Evolutionary conservation across 2,888 invertebrate genomes (phyloP).

Genomic region (Onthophagus sagittarius): DNA sequence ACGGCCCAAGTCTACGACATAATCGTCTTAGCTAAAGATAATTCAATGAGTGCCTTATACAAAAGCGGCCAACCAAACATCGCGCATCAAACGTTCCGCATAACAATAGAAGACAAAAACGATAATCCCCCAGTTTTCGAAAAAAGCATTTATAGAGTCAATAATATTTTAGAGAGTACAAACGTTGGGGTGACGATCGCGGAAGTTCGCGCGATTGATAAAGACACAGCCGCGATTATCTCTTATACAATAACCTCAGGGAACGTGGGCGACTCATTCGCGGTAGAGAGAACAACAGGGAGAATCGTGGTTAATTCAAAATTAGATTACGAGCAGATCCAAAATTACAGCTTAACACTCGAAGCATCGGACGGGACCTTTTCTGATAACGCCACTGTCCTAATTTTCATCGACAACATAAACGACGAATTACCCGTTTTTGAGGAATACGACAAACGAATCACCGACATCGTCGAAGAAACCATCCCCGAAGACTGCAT

Average conservation of each 20-base stretch:
- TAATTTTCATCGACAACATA: conserved; percentile 81
- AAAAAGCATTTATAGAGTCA: conserved; percentile 68
- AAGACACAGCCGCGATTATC: conserved; percentile 83
- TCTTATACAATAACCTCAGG: conserved; percentile 85
- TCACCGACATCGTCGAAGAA: conserved; percentile 70
- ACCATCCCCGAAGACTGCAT: conserved; percentile 65
- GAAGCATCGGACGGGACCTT: conserved; percentile 80
- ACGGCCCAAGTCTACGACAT: conserved; percentile 79
- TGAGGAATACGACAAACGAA: conserved; percentile 62
- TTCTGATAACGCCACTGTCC: conserved; percentile 78
- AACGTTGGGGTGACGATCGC: conserved; percentile 80
- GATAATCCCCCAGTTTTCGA: conserved; percentile 91
- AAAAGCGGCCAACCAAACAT: conserved; percentile 66
- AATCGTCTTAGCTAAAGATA: conserved; percentile 86
- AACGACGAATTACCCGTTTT: conserved; percentile 93
- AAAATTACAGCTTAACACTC: conserved; percentile 80
- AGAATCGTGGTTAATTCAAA: conserved; percentile 75
- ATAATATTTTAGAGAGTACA: conserved; percentile 76
- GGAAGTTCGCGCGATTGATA: conserved; percentile 83
- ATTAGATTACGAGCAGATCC: conserved; percentile 80
- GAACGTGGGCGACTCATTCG: conserved; percentile 81
- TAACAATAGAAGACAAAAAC: conserved; percentile 93
- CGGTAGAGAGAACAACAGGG: conserved; percentile 80
- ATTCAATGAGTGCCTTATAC: conserved; percentile 75
- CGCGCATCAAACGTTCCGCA: conserved; percentile 77